A percentile compares a stretch with the other conserved stretches of the same genome.
Evolutionary conservation across 2,797 vertebrate species (phyloP).

Genomic region (Yasuhikotakia modesta): DNA sequence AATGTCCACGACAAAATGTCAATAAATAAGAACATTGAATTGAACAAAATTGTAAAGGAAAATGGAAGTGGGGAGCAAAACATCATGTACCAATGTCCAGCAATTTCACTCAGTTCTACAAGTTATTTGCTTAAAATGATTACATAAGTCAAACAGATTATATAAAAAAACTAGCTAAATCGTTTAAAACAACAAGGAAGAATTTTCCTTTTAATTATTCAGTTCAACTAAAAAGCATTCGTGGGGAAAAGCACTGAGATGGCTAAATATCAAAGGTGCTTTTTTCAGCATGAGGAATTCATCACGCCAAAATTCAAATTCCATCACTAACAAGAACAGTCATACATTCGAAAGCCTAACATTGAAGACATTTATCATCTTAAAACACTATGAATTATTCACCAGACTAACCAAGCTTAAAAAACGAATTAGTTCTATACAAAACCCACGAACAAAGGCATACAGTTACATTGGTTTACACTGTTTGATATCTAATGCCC

Average conservation of each 20-base stretch:
- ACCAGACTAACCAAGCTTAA: constrained; percentile 14
- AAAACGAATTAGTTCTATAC: constrained; percentile 34
- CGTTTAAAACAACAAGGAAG: constrained; percentile 27
- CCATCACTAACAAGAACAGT: constrained; percentile 40
- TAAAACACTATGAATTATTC: constrained; percentile 30
- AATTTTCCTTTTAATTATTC: constrained; percentile 24
- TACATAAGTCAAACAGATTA: constrained; percentile 47
- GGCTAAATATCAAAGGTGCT: constrained; percentile 57
- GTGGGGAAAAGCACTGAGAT: constrained; percentile 47
- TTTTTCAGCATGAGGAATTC: constrained; percentile 40
- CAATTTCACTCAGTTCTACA: constrained; percentile 44
- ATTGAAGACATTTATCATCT: constrained; percentile 29
- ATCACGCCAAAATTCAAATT: constrained; percentile 44
- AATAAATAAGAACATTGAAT: constrained; percentile 55
- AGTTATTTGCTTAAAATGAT: constrained; percentile 19
- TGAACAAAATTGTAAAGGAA: constrained; percentile 12
- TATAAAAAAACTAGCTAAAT: constrained; percentile 37
- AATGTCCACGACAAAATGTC: constrained; percentile 19
- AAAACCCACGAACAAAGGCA: constrained; percentile 37
- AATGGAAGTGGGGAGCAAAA: constrained; percentile 39
- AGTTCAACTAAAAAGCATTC: constrained; percentile 1
- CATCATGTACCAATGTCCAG: constrained; percentile 53
- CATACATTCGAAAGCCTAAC: constrained; percentile 55
- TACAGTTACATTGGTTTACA: constrained; percentile 26
- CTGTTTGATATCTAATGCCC: constrained; percentile 51